Conservation (phyloP, 2,888 invertebrate genomes). For the Cheilosia pagana region DNA sequence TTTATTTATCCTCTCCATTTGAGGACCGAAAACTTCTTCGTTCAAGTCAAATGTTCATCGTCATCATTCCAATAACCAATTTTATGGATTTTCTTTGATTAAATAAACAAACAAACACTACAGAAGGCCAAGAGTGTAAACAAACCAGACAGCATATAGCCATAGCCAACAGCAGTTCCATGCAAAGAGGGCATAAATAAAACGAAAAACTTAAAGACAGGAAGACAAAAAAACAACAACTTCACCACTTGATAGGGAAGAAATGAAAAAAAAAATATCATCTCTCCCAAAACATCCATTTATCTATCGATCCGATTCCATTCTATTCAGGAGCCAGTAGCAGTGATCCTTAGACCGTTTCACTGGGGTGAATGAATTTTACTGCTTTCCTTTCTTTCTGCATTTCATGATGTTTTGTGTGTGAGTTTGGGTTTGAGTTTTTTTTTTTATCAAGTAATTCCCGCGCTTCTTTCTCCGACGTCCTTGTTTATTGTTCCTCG, state of each 20-base stretch:
- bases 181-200: slow-evolving; percentile 48
- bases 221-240: background rate
- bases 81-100: slow-evolving; percentile 67
- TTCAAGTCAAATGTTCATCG: slow-evolving; percentile 38
- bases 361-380: slow-evolving; percentile 62
- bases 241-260: slow-evolving; percentile 38
- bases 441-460: slow-evolving; percentile 1
- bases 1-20: slow-evolving; percentile 61
- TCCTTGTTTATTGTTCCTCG: slow-evolving; percentile 57
- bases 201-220: background rate
- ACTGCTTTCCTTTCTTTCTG: slow-evolving; percentile 37
- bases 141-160: slow-evolving; percentile 36
- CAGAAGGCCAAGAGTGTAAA: slow-evolving; percentile 57
- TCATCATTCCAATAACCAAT: slow-evolving; percentile 37
- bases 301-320: slow-evolving; percentile 65
- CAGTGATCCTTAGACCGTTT: slow-evolving; percentile 53
- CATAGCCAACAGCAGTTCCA: slow-evolving; percentile 20
- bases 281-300: slow-evolving; percentile 64
- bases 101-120: slow-evolving; percentile 56
- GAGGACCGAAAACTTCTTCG: slow-evolving; percentile 20
- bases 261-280: slow-evolving; percentile 36
- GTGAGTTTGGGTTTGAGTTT: background rate
- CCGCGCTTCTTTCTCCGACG: background rate
- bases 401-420: slow-evolving; percentile 6
- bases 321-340: slow-evolving; percentile 31